phyloP scores from a whole-genome alignment of 64 coral and sea anemone genomes.

The Cladopsammia gracilis region DNA sequence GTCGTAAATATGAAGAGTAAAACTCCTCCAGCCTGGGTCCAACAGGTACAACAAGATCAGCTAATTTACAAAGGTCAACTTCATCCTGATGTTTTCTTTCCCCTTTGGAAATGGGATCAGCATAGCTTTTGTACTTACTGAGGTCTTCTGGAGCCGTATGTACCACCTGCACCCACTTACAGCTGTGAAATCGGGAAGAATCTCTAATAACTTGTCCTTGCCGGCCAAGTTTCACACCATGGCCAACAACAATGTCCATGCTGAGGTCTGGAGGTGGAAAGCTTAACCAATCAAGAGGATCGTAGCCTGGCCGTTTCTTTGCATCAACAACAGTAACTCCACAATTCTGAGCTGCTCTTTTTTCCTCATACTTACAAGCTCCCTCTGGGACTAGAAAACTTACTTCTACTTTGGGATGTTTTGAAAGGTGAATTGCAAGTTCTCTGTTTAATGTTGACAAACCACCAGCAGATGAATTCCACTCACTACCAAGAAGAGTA shows the following conservation, averaged over 20 bases:
- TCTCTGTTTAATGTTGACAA: constrained; percentile 29
- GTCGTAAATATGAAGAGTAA: neutral
- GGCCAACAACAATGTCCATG: constrained; percentile 15
- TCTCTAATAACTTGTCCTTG: neutral
- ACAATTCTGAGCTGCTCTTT: neutral
- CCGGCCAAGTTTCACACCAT: constrained; percentile 35
- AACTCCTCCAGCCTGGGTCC: neutral
- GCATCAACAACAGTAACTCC: constrained; percentile 1
- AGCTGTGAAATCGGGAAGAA: neutral
- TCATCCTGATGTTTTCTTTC: constrained; percentile 1
- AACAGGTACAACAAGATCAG: neutral
- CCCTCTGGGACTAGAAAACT: neutral
- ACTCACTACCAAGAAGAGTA: neutral
- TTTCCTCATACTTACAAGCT: neutral
- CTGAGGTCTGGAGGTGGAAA: neutral
- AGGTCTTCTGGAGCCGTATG: constrained; percentile 20
- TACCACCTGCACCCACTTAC: constrained; percentile 41
- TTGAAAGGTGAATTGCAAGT: constrained; percentile 28
- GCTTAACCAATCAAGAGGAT: neutral
- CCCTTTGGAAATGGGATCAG: neutral
- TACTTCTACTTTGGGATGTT: constrained; percentile 15
- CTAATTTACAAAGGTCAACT: neutral
- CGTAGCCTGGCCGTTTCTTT: neutral
- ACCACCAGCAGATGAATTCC: neutral
- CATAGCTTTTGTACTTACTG: neutral